Base-by-base conservation (phyloP, 1,140 invertebrate species). In the Scaptomyza graminum region DNA sequence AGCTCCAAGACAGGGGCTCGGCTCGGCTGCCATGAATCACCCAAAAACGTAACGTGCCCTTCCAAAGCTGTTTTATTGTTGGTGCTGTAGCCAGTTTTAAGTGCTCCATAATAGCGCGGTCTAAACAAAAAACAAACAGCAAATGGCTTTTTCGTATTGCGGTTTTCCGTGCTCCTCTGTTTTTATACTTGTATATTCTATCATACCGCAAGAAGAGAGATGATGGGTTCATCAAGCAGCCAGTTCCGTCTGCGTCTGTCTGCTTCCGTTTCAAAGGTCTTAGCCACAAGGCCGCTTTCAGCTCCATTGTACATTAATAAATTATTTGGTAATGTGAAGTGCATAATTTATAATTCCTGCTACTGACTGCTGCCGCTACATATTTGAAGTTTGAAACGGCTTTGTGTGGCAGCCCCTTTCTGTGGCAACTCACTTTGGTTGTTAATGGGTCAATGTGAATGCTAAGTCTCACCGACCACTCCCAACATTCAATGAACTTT, bases 111-210 rank as follows among this genome's bases (percentile, higher is more conserved):
- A 74, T 65, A 46, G 55, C 54, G 50, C 22, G 12, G 39, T 11
- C 46, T 54, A 68, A 50, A 54, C 41, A 49, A 63, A 59, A 55
- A 57, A 51, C 63, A 76, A 68, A 69, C 68, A 82, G 65, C 59
- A 81, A 84, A 84, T 78, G 78, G 69, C 60, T 87, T 85, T 87
- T 84, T 74, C 63, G 59, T 51, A 75, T 75, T 87, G 78, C 61
- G 81, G 82, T 81, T 87, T 85, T 80, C 74, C 77, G 69, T 12
- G 37, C 37, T 46, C 39, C 44, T n/a, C 51, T 64, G 37, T 57
- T 51, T 51, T 47, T 66, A 13, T 39, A 43, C 18, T 47, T 22
- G 12, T 12, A 39, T 11, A 41, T 41, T n/a, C 37, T 41, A 6
- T 12, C 37, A 41, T n/a, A 2, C 16, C 25, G 28, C 44, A 46